phyloP scores from a whole-genome alignment of 64 coral and sea anemone species.

The Montipora efflorescens region DNA sequence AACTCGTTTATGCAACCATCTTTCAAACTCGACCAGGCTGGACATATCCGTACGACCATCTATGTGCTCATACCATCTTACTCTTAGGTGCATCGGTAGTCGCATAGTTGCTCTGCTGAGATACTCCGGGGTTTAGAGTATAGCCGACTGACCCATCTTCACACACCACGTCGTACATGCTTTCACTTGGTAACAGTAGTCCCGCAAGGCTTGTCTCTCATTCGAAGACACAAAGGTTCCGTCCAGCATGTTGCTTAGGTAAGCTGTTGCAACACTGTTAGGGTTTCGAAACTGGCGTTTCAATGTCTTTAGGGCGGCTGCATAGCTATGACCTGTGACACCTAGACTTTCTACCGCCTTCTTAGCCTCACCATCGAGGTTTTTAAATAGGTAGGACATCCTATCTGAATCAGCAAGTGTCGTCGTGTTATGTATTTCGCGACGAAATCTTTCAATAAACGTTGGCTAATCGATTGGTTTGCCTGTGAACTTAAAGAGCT shows the following conservation, averaged over 20 bases:
- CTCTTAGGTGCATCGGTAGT: background rate
- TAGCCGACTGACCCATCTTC: constrained; percentile 19
- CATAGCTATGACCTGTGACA: constrained; percentile 14
- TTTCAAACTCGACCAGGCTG: background rate
- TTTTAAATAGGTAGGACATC: no score
- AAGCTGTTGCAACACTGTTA: constrained; percentile 1
- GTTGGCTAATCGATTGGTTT: background rate
- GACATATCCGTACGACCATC: background rate
- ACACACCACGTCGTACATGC: background rate
- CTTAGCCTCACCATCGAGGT: no score
- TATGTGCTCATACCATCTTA: background rate
- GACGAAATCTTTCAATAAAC: constrained; percentile 16
- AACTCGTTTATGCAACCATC: background rate
- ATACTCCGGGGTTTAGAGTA: constrained; percentile 7
- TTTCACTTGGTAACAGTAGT: background rate
- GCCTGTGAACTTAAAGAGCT: background rate
- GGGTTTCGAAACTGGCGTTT: constrained; percentile 25
- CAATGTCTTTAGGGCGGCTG: background rate
- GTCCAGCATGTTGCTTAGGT: constrained; percentile 6
- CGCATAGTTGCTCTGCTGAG: constrained; percentile 20
- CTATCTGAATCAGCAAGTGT: no score
- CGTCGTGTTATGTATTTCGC: constrained; percentile 19
- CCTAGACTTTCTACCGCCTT: no score
- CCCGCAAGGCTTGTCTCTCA: background rate
- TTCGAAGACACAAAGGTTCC: background rate